Evolutionary conservation across 1,140 invertebrate species (phyloP).

Genomic region (Pachypsylla venusta): DNA sequence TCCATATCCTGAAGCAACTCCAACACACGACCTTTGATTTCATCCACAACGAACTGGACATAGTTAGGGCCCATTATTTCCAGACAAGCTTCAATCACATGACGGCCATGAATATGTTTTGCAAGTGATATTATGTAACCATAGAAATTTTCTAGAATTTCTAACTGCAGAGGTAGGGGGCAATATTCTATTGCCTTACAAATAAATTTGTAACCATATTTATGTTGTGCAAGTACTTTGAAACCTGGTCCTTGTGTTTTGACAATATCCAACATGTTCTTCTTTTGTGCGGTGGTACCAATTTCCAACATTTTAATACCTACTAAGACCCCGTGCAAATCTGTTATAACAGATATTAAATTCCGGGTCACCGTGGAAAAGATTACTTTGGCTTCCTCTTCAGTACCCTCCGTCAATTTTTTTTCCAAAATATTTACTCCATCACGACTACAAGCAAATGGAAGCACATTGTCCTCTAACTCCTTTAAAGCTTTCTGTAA

Average conservation of each 20-base stretch:
- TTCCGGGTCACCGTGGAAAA: background rate
- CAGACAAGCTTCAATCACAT: background rate
- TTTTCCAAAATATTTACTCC: background rate
- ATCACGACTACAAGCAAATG: background rate
- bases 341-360: background rate
- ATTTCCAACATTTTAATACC: background rate
- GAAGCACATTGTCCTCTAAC: background rate
- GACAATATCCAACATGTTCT: background rate
- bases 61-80: background rate
- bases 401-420: background rate
- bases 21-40: background rate
- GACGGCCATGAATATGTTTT: background rate
- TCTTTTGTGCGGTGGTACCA: background rate
- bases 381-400: background rate
- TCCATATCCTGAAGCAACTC: constrained; percentile 2
- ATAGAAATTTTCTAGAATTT: background rate
- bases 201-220: background rate
- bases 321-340: background rate
- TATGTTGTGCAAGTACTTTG: background rate
- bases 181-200: background rate
- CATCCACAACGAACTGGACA: background rate
- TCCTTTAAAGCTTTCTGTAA: background rate
- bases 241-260: background rate
- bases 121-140: background rate
- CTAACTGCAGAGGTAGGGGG: background rate